Evolutionary conservation across 2,113 vertebrate genomes (phyloP), one percentile per base, ranked within the genome.

Genomic region (Greenwoodochromis staneri): DNA sequence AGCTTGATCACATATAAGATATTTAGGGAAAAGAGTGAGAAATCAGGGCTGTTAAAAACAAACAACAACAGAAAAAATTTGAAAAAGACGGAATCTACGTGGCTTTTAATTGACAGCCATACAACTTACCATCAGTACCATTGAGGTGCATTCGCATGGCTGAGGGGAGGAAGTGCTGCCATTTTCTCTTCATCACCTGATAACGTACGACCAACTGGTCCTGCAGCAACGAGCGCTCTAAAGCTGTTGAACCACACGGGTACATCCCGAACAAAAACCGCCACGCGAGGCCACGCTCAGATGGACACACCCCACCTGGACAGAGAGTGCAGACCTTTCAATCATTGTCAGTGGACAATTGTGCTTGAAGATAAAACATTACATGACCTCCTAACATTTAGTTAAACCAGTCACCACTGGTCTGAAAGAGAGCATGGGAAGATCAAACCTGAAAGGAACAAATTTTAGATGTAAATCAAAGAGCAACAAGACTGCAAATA

Each of bases 261-360:
- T 96, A 97, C 96, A 97, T 96, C 29, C 96, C 96, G 24, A 97
- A 97, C 82, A 97, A 91, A 86, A 97, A 97, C 4, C 95, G 94
- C 97, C 97, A 97, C 1, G 91, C 96, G 31, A 92, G 93, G 53
- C 93, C 94, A 4, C 97, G 95, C 86, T 96, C 96, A 3, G 92
- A 89, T 2, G 95, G 96, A 17, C 83, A 91, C 51, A 96, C 90
- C 0, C 96, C 96, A 55, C 96, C 96, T 97, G 49, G 31, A 88
- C 4, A 84, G 40, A 57, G 81, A 87, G 11, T 14, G 9, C 89
- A 81, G 87, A 81, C 5, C 6, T 24, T 59, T 29, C 8, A 27
- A 85, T 83, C 6, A 80, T 49, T 61, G 51, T 49, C 8, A 71
- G 17, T 36, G 3, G 3, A 55, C 17, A 49, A 34, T 42, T 6